Base-by-base conservation (phyloP, 2,797 vertebrate genomes). In the Arnoldichthys spilopterus region DNA sequence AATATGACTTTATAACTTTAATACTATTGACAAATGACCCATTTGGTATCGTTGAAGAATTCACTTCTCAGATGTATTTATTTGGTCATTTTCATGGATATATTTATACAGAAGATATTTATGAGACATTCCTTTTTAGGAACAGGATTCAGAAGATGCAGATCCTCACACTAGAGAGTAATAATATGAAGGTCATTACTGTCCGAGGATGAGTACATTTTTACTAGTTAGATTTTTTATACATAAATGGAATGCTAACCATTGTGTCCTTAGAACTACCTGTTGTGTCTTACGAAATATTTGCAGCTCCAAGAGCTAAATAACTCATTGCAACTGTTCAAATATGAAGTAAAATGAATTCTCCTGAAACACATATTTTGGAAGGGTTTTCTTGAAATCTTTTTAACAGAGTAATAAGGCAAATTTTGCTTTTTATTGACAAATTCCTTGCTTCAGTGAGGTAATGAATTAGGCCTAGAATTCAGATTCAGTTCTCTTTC, bases 81-180 rank as follows among this genome's bases (percentile, higher is more conserved):
- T 87, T 87, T 86, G 74, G 75, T 63, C 30, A 64, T 83, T 83
- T 87, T 78, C 85, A 67, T 85, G 80, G 80, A 88, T 87, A 82
- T 92, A 90, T 94, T 91, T 91, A 90, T 91, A 86, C 78, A 79
- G 86, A 86, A 77, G 87, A 87, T 93, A 92, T 93, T 93, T 93
- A 91, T 92, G 84, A 90, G 90, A 92, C 93, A 94, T 94, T 94
- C 92, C 93, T 92, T 83, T 82, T 76, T 83, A 66, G 81, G 77
- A 90, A 86, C 80, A 78, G 76, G 62, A 77, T 26, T 62, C 15
- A 59, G 62, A 75, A 51, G 45, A 56, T 58, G 40, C 74, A 72
- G 26, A 59, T 59, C 12, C 47, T 51, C 40, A 45, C 8, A 6
- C 24, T 18, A 73, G 40, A 74, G 30, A 53, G 22, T 26, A 34